Evolutionary conservation across 2,888 invertebrate species (phyloP).

Genomic region (Biston betularia): DNA sequence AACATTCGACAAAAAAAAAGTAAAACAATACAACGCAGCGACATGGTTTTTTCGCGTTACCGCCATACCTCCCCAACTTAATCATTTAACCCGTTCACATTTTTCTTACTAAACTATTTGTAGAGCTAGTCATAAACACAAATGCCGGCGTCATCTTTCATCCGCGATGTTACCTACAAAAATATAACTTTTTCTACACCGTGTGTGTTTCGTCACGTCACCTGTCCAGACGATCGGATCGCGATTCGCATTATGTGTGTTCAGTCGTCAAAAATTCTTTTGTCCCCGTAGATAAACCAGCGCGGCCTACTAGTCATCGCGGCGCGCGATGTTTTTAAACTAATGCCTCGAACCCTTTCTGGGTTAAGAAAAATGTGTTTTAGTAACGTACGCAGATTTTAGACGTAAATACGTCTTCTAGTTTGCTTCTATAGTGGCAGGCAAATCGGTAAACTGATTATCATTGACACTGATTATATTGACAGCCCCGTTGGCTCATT

Average conservation of each 20-base stretch:
- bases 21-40: too few species aligned
- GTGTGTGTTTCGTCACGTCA: constrained; percentile 70
- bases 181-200: constrained; percentile 38
- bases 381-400: background rate
- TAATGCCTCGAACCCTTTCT: constrained; percentile 33
- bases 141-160: constrained; percentile 16
- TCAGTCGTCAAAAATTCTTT: constrained; percentile 81
- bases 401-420: too few species aligned
- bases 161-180: constrained; percentile 31
- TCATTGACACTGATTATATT: too few species aligned
- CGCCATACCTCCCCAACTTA: too few species aligned
- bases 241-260: constrained; percentile 74
- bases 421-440: too few species aligned
- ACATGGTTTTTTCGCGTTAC: too few species aligned
- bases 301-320: constrained; percentile 53
- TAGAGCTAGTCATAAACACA: constrained; percentile 13
- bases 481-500: too few species aligned
- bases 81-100: constrained; percentile 10
- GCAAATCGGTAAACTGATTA: too few species aligned
- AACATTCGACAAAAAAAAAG: too few species aligned
- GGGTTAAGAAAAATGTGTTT: constrained; percentile 13
- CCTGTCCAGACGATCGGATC: constrained; percentile 74
- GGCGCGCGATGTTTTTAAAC: constrained; percentile 50
- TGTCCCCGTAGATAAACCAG: constrained; percentile 70
- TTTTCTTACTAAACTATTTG: constrained; percentile 15